Percentiles rank a stretch among this genome's conserved stretches.
phyloP scores from a whole-genome alignment of 1,140 invertebrate genomes.

The Pachypsylla venusta region DNA sequence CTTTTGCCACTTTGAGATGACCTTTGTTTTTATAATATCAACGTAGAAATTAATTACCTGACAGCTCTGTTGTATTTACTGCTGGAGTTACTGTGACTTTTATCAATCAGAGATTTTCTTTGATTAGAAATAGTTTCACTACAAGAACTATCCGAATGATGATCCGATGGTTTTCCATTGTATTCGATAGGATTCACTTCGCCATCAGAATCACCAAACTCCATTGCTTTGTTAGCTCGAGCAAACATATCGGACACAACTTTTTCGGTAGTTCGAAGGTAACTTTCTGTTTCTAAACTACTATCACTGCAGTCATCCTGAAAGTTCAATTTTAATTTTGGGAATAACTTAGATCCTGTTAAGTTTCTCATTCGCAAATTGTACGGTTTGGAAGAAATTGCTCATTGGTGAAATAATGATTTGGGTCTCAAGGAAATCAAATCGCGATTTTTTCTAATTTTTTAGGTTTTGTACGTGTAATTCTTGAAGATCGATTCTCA shows the following conservation, averaged over 20 bases:
- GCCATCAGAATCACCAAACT: slow-evolving; percentile 27
- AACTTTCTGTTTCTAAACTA: slow-evolving; percentile 33
- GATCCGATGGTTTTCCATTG: slow-evolving; percentile 8
- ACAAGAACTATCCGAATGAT: slow-evolving; percentile 19
- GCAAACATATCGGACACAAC: slow-evolving; percentile 38
- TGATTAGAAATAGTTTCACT: slow-evolving; percentile 13
- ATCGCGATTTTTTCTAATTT: no score
- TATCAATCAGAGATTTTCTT: slow-evolving; percentile 5
- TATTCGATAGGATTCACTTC: slow-evolving; percentile 13
- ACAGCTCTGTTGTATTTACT: slow-evolving; percentile 13
- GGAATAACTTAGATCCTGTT: no score
- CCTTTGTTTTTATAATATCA: no score
- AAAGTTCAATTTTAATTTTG: no score
- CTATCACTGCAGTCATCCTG: slow-evolving; percentile 13
- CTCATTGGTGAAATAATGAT: no score
- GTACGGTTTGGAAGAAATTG: no score
- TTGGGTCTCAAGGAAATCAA: no score
- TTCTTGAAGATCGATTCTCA: no score
- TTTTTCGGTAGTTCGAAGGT: slow-evolving; percentile 37
- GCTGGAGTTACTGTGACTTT: background rate
- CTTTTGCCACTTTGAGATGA: no score
- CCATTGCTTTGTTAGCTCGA: slow-evolving; percentile 24
- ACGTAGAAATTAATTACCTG: slow-evolving; percentile 13
- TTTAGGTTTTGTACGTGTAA: no score
- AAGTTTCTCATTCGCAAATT: no score